A percentile compares a stretch with the other conserved stretches of the same genome.
These are phyloP conservation scores for Lepidurus apus DNA, from an alignment of 1,140 invertebrate species.

Conservation along the genomic window DNA sequence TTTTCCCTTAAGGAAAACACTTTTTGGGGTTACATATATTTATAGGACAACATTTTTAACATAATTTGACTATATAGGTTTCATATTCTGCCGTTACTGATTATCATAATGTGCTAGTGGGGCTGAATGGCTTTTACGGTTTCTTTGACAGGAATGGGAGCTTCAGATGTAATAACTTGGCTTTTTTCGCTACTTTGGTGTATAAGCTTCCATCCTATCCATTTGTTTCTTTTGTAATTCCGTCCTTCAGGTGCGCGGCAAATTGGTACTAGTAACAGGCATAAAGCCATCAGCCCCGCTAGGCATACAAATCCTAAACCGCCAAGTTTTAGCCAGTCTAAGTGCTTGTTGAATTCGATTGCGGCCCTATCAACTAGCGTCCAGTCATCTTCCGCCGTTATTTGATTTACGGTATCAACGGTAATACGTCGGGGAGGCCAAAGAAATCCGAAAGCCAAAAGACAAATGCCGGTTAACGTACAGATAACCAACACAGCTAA, in stretches of 20 bases:
- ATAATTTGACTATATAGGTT: no score
- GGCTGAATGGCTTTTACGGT: neutral
- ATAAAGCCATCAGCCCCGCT: neutral
- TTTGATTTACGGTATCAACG: neutral
- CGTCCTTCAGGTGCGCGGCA: neutral
- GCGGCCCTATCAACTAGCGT: neutral
- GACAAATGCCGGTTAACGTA: neutral
- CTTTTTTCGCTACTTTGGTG: neutral
- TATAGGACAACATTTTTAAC: no score
- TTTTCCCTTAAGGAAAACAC: neutral
- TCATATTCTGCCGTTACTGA: no score
- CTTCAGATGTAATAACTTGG: neutral
- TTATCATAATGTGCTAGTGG: constrained; percentile 3
- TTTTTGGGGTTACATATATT: neutral
- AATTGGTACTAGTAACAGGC: neutral
- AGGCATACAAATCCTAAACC: constrained; percentile 2
- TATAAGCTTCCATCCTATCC: constrained; percentile 5
- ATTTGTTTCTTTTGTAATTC: constrained; percentile 8
- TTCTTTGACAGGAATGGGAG: constrained; percentile 14
- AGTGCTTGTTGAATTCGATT: constrained; percentile 26
- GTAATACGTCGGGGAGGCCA: neutral
- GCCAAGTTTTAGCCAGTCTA: constrained; percentile 19
- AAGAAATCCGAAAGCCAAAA: neutral
- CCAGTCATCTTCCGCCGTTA: neutral
- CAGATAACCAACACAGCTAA: neutral